Percentiles rank a stretch among this genome's conserved stretches.
Evolutionary conservation across 23 tunicate species (phyloP).

Genomic region (Phallusia fumigata): DNA sequence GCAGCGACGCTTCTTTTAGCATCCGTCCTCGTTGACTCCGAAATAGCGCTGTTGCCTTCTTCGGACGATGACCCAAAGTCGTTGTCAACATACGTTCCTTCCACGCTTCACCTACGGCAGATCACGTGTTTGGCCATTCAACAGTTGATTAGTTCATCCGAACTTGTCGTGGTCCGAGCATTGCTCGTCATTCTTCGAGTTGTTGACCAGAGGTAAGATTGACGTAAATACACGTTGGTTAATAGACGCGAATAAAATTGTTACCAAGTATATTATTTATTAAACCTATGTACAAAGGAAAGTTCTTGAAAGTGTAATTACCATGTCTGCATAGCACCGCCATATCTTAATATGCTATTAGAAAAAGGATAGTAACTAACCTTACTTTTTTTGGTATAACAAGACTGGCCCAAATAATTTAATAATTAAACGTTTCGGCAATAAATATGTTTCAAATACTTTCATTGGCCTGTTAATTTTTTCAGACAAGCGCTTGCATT

Average conservation of each 20-base stretch:
- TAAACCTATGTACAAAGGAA: too few species aligned
- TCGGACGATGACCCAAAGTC: neutral
- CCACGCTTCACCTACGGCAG: constrained; percentile 22
- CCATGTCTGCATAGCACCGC: too few species aligned
- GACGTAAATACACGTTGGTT: neutral
- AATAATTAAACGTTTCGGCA: too few species aligned
- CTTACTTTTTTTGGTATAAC: too few species aligned
- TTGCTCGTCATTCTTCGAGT: constrained; percentile 20
- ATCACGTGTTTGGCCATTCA: constrained; percentile 27
- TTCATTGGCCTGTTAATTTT: neutral
- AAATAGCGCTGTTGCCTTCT: constrained; percentile 25
- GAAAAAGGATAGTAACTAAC: too few species aligned
- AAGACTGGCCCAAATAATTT: too few species aligned
- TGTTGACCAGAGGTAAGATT: constrained; percentile 8
- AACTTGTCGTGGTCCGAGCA: constrained; percentile 27
- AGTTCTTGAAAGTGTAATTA: too few species aligned
- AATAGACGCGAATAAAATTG: too few species aligned
- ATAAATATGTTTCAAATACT: too few species aligned
- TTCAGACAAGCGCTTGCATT: constrained; percentile 14
- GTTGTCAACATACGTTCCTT: constrained; percentile 35
- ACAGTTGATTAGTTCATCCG: constrained; percentile 18
- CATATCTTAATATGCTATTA: too few species aligned
- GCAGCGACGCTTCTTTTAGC: constrained; percentile 55
- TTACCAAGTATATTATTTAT: too few species aligned
- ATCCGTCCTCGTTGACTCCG: constrained; percentile 44